A percentile compares a stretch with the other conserved stretches of the same genome.
These are phyloP conservation scores for Orientallactaga bullata DNA, from an alignment of 2,113 vertebrate genomes.

Conservation along the genomic window DNA sequence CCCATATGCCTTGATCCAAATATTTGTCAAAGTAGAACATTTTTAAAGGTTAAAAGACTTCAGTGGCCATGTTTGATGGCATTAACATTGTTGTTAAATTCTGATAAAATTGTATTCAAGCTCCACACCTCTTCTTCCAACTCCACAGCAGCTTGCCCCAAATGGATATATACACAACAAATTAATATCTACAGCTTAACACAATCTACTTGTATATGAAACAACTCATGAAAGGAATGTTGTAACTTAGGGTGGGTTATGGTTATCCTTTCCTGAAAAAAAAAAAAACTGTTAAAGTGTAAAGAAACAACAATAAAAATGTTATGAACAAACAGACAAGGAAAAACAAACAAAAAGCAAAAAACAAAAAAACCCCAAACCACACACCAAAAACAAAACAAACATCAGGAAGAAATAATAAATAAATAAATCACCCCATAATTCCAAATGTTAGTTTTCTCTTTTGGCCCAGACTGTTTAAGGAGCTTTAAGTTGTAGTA, in stretches of 20 bases:
- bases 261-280: slow-evolving; percentile 89
- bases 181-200: slow-evolving; percentile 86
- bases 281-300: slow-evolving; percentile 82
- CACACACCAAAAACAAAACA: neutral
- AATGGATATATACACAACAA: slow-evolving; percentile 85
- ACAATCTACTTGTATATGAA: slow-evolving; percentile 88
- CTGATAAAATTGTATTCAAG: slow-evolving; percentile 59
- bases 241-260: slow-evolving; percentile 90
- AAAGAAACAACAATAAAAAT: slow-evolving; percentile 77
- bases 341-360: slow-evolving; percentile 7
- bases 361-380: neutral
- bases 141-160: slow-evolving; percentile 91
- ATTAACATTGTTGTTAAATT: slow-evolving; percentile 49
- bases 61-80: slow-evolving; percentile 1
- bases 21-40: slow-evolving; percentile 47
- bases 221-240: slow-evolving; percentile 90
- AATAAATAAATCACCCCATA: slow-evolving; percentile 54
- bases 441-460: slow-evolving; percentile 81
- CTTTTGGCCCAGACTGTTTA: slow-evolving; percentile 89
- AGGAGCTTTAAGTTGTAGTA: slow-evolving; percentile 70
- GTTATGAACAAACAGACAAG: slow-evolving; percentile 77
- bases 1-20: slow-evolving; percentile 34
- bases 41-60: slow-evolving; percentile 59
- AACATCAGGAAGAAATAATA: slow-evolving; percentile 61
- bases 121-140: slow-evolving; percentile 86